Conservation (phyloP, 2,797 vertebrate species). For the Parauchenoglanis ngamensis region DNA sequence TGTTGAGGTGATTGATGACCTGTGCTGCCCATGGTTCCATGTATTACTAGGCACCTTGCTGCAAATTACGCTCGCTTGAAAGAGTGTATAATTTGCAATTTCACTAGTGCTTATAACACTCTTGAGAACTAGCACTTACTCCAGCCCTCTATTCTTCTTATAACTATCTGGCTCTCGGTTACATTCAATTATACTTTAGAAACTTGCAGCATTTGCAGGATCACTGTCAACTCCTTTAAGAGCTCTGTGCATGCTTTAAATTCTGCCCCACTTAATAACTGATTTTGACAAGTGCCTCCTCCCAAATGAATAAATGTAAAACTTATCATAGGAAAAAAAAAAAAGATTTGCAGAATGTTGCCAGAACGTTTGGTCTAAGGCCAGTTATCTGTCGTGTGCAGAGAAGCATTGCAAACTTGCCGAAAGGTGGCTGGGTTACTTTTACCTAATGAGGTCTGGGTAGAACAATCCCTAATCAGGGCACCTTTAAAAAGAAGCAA, state of each 20-base stretch:
- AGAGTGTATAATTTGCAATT: conserved; percentile 11
- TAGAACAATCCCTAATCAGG: conserved; percentile 18
- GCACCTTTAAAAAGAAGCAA: conserved; percentile 15
- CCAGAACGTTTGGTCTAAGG: background rate
- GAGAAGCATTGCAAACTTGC: background rate
- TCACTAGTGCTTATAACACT: conserved; percentile 4
- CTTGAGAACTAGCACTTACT: background rate
- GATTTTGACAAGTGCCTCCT: background rate
- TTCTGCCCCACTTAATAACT: background rate
- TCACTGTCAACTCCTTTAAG: background rate
- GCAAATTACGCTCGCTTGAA: background rate
- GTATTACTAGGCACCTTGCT: conserved; percentile 1
- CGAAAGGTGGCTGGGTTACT: background rate
- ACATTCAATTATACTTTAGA: background rate
- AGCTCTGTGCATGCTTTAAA: background rate
- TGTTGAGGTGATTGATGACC: conserved; percentile 20
- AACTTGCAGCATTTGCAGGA: background rate
- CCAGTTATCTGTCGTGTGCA: background rate
- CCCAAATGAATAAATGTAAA: background rate
- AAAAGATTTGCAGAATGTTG: background rate
- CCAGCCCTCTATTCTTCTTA: background rate
- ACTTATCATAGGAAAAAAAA: background rate
- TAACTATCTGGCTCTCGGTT: background rate
- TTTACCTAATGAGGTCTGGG: background rate
- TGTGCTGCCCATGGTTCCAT: background rate